phyloP scores from a whole-genome alignment of 2,113 vertebrate species.

The Malurus melanocephalus region DNA sequence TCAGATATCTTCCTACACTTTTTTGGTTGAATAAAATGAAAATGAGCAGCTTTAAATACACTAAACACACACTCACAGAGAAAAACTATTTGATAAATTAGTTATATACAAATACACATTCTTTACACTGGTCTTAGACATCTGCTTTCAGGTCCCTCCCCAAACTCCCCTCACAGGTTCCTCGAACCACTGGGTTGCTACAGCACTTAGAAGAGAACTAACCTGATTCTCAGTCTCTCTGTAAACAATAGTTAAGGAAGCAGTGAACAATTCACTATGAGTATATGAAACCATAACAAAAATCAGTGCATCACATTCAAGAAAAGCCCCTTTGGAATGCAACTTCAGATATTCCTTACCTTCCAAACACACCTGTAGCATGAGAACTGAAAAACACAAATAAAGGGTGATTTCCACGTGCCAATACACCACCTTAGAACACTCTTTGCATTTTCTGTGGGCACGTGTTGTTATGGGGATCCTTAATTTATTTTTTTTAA shows the following conservation, averaged over 20 bases:
- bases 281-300: conserved; percentile 71
- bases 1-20: conserved; percentile 75
- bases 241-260: conserved; percentile 83
- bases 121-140: conserved; percentile 84
- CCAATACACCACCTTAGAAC: conserved; percentile 32
- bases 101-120: conserved; percentile 94
- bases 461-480: conserved; percentile 3
- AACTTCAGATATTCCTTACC: conserved; percentile 59
- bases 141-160: conserved; percentile 59
- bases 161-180: conserved; percentile 70
- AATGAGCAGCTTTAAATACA: conserved; percentile 87
- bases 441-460: conserved; percentile 30
- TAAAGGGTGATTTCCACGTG: conserved; percentile 27
- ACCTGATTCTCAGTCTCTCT: conserved; percentile 72
- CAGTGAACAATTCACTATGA: conserved; percentile 68
- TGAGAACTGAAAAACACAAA: conserved; percentile 45
- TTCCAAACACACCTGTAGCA: conserved; percentile 56
- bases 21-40: conserved; percentile 78
- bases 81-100: conserved; percentile 80
- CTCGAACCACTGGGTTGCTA: conserved; percentile 73
- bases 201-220: conserved; percentile 71
- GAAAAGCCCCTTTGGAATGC: conserved; percentile 68
- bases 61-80: conserved; percentile 77
- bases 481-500: background rate
- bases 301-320: conserved; percentile 87